Conservation (phyloP, 2,113 vertebrate species). For the Erpornis zantholeuca region DNA sequence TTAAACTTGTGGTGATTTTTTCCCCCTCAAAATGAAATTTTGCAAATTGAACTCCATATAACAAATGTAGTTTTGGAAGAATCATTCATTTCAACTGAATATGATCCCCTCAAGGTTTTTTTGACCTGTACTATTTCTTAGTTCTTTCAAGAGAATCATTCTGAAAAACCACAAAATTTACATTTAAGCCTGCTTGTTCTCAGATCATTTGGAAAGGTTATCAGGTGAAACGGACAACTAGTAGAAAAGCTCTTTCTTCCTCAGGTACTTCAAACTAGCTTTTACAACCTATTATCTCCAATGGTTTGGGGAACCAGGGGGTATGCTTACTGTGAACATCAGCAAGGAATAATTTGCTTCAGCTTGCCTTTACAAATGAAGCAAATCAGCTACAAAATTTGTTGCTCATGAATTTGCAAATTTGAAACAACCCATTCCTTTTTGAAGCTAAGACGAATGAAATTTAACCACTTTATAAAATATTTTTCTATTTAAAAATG, state of each 20-base stretch:
- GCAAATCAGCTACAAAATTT: neutral
- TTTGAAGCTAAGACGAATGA: neutral
- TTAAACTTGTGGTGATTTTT: neutral
- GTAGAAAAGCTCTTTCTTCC: neutral
- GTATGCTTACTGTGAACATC: neutral
- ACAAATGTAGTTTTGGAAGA: neutral
- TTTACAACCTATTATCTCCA: neutral
- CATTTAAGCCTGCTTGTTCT: neutral
- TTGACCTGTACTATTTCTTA: neutral
- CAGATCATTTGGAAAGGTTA: neutral
- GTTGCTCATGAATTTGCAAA: neutral
- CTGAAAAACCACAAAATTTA: neutral
- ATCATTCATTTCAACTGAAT: neutral
- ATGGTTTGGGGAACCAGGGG: neutral
- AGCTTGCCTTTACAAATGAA: neutral
- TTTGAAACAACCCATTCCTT: neutral
- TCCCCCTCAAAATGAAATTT: neutral
- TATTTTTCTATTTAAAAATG: neutral
- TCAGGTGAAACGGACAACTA: neutral
- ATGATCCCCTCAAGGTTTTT: neutral
- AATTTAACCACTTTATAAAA: neutral
- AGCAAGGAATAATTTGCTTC: neutral
- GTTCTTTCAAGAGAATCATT: neutral
- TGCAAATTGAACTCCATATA: neutral
- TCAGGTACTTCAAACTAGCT: neutral